Conservation (phyloP, 1,140 invertebrate genomes). For the Halictus rubicundus region DNA sequence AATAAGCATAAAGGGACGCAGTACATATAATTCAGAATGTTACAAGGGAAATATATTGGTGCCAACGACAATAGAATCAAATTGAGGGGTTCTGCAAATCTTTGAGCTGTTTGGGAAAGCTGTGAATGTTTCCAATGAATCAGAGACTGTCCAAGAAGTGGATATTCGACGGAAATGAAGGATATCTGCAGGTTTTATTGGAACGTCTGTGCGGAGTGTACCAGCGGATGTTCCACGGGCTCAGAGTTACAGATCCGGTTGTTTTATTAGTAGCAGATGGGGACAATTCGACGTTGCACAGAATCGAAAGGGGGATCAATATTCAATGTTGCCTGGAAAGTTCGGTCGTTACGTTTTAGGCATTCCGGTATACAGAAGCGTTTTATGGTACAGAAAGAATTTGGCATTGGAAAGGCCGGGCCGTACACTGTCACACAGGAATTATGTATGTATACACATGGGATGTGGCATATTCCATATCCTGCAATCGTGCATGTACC, state of each 20-base stretch:
- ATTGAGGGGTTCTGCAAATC: too few relatives aligned
- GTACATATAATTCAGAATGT: too few relatives aligned
- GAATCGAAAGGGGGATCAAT: background rate
- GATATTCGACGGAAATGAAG: background rate
- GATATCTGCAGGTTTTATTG: background rate
- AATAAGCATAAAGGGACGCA: too few relatives aligned
- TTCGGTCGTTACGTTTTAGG: background rate
- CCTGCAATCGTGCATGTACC: constrained; percentile 16
- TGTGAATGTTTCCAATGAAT: too few relatives aligned
- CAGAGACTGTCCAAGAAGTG: too few relatives aligned
- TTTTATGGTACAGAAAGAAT: constrained; percentile 13
- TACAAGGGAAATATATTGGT: too few relatives aligned
- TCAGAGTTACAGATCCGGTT: background rate
- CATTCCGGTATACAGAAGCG: background rate
- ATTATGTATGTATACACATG: constrained; percentile 41
- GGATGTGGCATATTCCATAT: constrained; percentile 23
- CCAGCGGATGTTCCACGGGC: background rate
- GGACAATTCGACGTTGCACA: background rate
- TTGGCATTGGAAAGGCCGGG: constrained; percentile 21
- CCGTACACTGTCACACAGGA: background rate
- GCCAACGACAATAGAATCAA: too few relatives aligned
- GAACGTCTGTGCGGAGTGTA: background rate
- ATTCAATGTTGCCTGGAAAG: background rate
- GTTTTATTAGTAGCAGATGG: background rate
- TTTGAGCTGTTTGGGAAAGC: too few relatives aligned